Base-by-base conservation (phyloP, 2,797 vertebrate species). In the Rhinophrynus dorsalis region DNA sequence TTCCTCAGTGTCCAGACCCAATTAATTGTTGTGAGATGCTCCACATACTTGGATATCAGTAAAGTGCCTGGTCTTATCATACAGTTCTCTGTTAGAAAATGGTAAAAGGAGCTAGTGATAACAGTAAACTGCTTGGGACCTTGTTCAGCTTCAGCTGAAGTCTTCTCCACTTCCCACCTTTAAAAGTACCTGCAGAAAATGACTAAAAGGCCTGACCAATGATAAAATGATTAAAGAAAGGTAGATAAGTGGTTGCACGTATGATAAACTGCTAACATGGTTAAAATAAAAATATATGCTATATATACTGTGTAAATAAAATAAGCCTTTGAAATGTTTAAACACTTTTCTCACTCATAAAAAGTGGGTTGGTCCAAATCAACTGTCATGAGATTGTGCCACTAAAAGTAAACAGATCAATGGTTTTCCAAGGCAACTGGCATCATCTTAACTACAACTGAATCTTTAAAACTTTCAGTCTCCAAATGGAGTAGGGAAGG, bases 301-400 rank as follows among this genome's bases (percentile, higher is more conserved):
- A 81, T 87, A 89, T 82, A 89, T 75, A 64, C 20, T 7, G 65
- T 81, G 86, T 85, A 87, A 82, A 88, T 85, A 84, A 81, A 89
- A 83, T 83, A 80, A 80, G 55, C 68, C 76, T 80, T 65, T 75
- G 77, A 88, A 86, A 79, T 80, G 82, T 74, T 79, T 72, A 65
- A 59, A 55, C 21, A n/a, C 12, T 55, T 54, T 12, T 54, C 29
- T 45, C 12, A 62, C n/a, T 24, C 27, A 48, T 40, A 64, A 72
- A 38, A 59, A 58, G 35, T 17, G 45, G 9, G 15, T 58, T 65
- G 42, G 42, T 57, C 52, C 27, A 52, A 65, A 29, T 61, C 24
- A 45, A 6, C 30, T 44, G 11, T 20, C 27, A 50, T 12, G 12
- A 18, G 13, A 13, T 42, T 11, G 9, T 29, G 42, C 38, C 15